A percentile compares a stretch with the other conserved stretches of the same genome.
phyloP scores from a whole-genome alignment of 2,797 vertebrate genomes.

The Lateolabrax maculatus region DNA sequence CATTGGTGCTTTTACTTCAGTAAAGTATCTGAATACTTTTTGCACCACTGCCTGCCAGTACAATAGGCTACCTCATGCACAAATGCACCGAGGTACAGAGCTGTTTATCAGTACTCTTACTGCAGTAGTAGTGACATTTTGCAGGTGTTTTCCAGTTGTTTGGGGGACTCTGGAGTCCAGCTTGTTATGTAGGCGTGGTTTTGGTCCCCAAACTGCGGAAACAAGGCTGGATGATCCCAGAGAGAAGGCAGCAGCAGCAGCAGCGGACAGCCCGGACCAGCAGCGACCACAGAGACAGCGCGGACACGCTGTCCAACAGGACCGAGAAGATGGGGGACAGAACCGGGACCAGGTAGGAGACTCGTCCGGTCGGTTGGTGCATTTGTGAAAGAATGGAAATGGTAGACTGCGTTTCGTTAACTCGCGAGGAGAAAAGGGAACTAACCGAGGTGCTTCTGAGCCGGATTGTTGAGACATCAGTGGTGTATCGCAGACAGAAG shows the following conservation, averaged over 20 bases:
- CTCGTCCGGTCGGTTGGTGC: rapidly evolving
- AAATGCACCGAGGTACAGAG: no score
- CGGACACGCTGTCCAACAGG: not conserved
- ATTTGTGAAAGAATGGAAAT: not conserved
- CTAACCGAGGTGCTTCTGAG: not conserved
- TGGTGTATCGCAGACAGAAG: not conserved
- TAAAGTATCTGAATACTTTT: not conserved
- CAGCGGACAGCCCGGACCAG: not conserved
- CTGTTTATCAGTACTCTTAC: no score
- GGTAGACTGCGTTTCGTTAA: not conserved
- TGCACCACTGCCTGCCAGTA: not conserved
- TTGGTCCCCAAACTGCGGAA: constrained; percentile 25
- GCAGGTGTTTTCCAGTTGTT: no score
- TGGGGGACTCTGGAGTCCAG: not conserved
- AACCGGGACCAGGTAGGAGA: constrained; percentile 56
- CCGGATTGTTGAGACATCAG: not conserved
- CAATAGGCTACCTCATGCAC: no score
- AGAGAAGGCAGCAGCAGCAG: not conserved
- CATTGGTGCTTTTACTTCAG: not conserved
- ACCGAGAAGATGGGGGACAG: constrained; percentile 49
- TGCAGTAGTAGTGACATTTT: no score
- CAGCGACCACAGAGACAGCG: not conserved
- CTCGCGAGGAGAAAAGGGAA: not conserved
- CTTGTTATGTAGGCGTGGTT: constrained; percentile 23
- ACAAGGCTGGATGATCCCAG: constrained; percentile 6